These are phyloP conservation scores for Platycercus adscitus DNA, from an alignment of 2,113 vertebrate species.

Conservation along the genomic window DNA sequence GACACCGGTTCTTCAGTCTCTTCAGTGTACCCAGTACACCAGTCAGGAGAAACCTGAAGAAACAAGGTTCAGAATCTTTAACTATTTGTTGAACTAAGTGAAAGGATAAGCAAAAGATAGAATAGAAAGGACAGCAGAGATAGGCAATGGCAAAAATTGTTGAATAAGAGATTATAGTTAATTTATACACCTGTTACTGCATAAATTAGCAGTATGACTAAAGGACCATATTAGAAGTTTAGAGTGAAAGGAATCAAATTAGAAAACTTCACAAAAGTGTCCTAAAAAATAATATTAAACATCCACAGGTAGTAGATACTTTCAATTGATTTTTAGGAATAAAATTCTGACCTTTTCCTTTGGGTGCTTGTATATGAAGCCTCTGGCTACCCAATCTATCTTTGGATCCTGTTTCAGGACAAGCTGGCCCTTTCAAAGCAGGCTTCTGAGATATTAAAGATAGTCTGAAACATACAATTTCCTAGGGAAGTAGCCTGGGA, in stretches of 20 bases:
- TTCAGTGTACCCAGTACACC: not conserved
- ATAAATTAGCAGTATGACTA: not conserved
- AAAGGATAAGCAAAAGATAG: not conserved
- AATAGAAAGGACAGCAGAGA: not conserved
- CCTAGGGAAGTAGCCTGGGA: constrained; percentile 12
- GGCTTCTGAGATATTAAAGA: constrained; percentile 22
- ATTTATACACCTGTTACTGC: not conserved
- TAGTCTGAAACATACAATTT: constrained; percentile 6
- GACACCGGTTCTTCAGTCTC: not conserved
- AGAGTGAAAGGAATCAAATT: not conserved
- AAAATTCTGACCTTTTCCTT: not conserved
- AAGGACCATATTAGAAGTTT: not conserved
- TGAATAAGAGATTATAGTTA: not conserved
- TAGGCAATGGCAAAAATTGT: not conserved
- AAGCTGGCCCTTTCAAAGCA: not conserved
- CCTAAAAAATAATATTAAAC: not conserved
- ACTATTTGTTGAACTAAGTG: not conserved
- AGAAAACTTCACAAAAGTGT: not conserved
- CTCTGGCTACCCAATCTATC: not conserved
- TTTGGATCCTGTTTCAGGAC: constrained; percentile 3
- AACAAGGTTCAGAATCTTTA: not conserved
- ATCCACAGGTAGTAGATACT: not conserved
- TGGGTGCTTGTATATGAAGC: not conserved
- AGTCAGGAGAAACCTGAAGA: not conserved
- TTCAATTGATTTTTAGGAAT: not conserved